Base-by-base conservation (phyloP, 2,888 invertebrate species). In the Sesia apiformis region DNA sequence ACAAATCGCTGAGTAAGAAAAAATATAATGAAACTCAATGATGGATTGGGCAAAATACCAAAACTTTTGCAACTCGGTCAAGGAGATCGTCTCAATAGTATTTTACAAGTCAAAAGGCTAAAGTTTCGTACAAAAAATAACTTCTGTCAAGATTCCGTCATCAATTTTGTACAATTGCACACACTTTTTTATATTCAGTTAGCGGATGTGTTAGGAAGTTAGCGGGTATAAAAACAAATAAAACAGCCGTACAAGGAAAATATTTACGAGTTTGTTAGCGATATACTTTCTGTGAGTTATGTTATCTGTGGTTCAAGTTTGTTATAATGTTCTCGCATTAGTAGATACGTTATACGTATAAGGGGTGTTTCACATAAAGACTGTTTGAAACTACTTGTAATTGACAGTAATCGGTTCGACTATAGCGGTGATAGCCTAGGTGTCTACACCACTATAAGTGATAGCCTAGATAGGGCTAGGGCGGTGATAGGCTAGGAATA, bases 131-230 rank as follows among this genome's bases (percentile, higher is more conserved):
- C 46, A 46, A 46, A 23, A 23, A 46, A 46, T 46, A 46, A 46
- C 8, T 23, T 46, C 46, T 46, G 7, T n/a, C 46, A 46, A 23
- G 46, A 46, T 46, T n/a, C 53, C 39, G 43, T 53, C 40, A 40
- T 63, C 52, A 56, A 57, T 60, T 46, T 46, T 46, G 46, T 23
- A 46, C 46, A 46, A 46, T 46, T 46, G 46, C 46, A 46, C 46
- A 46, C 46, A 42, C 57, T 57, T 59, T 61, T 61, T 60, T 62
- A 61, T 63, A 65, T 68, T 66, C 64, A 63, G 62, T 67, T 63
- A 63, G 55, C 59, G 56, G 55, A 56, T 57, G 53, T 55, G 53
- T 52, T n/a, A 49, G 53, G 53, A 55, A 57, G 52, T 55, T 52
- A 52, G 57, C 55, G 52, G 53, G 51, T 52, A 56, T 55, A 40